phyloP scores from a whole-genome alignment of 2,113 vertebrate species.

The Myodes glareolus region DNA sequence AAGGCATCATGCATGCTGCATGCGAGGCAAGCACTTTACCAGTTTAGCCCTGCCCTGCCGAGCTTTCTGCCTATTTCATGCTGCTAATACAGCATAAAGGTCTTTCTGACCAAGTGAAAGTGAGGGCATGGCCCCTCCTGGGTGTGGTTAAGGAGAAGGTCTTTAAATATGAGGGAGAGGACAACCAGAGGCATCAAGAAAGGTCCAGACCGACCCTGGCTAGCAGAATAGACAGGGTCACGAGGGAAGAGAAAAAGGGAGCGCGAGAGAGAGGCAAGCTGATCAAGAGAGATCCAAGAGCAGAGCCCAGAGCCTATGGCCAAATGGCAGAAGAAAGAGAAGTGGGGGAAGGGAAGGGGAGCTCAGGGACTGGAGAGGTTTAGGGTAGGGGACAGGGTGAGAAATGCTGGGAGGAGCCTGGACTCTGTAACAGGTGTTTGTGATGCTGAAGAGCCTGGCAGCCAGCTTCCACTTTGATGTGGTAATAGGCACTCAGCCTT shows the following conservation, averaged over 20 bases:
- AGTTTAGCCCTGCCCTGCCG: background rate
- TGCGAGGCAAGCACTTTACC: background rate
- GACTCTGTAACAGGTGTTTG: background rate
- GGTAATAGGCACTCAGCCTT: background rate
- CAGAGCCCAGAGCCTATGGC: no score
- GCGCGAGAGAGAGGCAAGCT: background rate
- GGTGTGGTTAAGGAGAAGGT: background rate
- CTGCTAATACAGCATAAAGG: background rate
- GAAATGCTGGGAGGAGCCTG: background rate
- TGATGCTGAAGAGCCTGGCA: background rate
- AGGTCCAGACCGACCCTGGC: background rate
- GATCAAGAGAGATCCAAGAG: background rate
- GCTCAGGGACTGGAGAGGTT: background rate
- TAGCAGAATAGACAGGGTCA: background rate
- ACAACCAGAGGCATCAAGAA: background rate
- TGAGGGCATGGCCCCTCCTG: background rate
- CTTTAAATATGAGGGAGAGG: background rate
- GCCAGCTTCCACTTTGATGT: background rate
- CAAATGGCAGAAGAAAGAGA: background rate
- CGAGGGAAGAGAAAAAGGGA: background rate
- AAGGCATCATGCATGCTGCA: background rate
- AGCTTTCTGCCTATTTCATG: background rate
- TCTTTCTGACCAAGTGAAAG: background rate
- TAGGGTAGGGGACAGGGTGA: background rate
- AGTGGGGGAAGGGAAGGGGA: background rate